phyloP scores from a whole-genome alignment of 2,113 vertebrate species.

The Chamaea fasciata region DNA sequence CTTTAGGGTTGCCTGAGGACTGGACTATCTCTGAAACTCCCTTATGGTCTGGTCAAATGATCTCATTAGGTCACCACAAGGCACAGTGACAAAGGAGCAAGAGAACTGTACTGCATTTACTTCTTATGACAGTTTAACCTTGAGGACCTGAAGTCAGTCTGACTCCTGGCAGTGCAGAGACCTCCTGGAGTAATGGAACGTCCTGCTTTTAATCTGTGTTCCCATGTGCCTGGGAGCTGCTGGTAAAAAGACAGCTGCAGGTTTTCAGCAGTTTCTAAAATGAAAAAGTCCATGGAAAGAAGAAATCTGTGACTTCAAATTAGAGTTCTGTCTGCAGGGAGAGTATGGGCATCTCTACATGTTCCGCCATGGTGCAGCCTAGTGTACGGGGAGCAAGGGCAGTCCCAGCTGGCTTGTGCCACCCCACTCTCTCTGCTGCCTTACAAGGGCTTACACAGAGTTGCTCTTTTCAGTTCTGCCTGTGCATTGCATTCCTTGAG shows the following conservation, averaged over 20 bases:
- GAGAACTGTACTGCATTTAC: background rate
- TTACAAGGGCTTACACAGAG: background rate
- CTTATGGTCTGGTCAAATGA: background rate
- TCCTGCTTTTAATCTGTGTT: background rate
- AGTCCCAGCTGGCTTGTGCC: background rate
- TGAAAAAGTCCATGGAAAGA: background rate
- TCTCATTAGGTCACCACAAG: background rate
- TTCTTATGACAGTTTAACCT: background rate
- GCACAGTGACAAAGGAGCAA: background rate
- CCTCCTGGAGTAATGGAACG: background rate
- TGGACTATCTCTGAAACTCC: background rate
- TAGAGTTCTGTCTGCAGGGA: background rate
- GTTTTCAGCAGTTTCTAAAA: background rate
- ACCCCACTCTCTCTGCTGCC: background rate
- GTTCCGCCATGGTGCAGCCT: background rate
- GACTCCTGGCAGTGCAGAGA: background rate
- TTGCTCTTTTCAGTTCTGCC: background rate
- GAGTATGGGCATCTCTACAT: rapidly evolving
- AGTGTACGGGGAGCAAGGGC: background rate
- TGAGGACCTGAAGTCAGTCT: background rate
- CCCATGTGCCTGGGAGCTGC: background rate
- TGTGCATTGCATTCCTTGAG: background rate
- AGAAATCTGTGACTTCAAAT: background rate
- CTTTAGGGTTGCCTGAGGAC: background rate
- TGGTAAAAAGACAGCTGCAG: background rate